Conservation (phyloP, 1,140 invertebrate species). For the Pteromalus puparum region DNA sequence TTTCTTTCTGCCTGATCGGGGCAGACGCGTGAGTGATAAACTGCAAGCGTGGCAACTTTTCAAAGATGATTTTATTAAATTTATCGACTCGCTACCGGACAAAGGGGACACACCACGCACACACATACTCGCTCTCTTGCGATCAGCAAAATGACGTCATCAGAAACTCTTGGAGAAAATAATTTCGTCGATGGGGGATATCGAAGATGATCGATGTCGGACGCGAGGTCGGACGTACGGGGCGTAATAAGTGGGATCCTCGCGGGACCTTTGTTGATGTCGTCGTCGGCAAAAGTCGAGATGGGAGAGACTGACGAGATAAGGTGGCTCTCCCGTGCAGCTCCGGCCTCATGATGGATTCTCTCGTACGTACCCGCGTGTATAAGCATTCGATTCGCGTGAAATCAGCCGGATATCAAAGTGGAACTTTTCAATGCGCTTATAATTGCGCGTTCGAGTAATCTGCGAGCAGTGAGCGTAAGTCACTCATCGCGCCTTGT, state of each 20-base stretch:
- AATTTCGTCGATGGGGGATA: constrained; percentile 33
- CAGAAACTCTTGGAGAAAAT: constrained; percentile 27
- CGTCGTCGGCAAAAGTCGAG: constrained; percentile 30
- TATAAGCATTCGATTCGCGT: constrained; percentile 25
- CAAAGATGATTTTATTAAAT: constrained; percentile 9
- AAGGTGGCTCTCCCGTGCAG: not conserved
- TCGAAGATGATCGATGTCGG: constrained; percentile 54
- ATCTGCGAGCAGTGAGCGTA: no score
- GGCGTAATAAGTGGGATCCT: constrained; percentile 51
- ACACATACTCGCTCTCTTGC: no score
- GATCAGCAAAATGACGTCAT: constrained; percentile 22
- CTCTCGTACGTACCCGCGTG: no score
- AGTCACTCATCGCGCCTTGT: not conserved
- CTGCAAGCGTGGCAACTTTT: not conserved
- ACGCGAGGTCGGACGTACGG: constrained; percentile 40
- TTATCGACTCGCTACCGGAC: not conserved
- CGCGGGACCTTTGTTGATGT: constrained; percentile 42
- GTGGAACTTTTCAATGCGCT: constrained; percentile 43
- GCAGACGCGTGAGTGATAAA: no score
- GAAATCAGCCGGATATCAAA: constrained; percentile 13
- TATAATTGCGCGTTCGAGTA: not conserved
- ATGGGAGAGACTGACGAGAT: constrained; percentile 26
- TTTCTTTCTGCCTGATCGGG: no score
- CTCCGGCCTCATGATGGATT: constrained; percentile 38
- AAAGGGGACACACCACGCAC: not conserved